Evolutionary conservation across 1,140 invertebrate species (phyloP), one percentile per base, ranked within the genome.

Genomic region (Drosophila santomea): DNA sequence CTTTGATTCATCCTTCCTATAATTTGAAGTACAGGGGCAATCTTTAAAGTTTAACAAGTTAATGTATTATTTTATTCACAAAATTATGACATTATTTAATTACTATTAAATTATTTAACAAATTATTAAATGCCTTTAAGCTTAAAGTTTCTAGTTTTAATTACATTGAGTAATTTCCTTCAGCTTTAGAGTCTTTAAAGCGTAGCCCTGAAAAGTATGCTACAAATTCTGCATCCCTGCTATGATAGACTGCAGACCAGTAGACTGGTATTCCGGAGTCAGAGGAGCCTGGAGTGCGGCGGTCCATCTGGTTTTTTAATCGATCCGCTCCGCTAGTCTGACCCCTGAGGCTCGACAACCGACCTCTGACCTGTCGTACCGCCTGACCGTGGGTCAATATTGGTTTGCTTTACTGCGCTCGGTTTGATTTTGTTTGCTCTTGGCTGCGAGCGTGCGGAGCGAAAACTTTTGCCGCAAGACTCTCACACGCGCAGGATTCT

Each of bases 361-460:
- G 28, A 44, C 50, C 48, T 25, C 48, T 35, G 64, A 56, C 50
- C 38, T 28, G 50, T 48, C 67, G 51, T 0, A 12, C 28, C 48
- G 8, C 28, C 48, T 66, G 67, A 69, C 60, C 60, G 62, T 64
- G 73, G 77, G 69, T 89, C 81, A 89, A 89, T 89, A 89, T 89
- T 89, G 79, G 84, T 64, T 68, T 82, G 63, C 73, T 88, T 89
- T 89, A 63, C 79, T 89, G 60, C 77, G 84, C 84, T 89, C 73
- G 80, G 84, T 84, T 89, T 89, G 84, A 80, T 89, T 88, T 89
- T 83, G 84, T 89, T 89, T 84, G 77, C 61, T 10, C 48, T 58
- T 47, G 72, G 50, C 69, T 60, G 69, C 45, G 57, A 57, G 60
- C 59, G 67, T 67, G 69, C 57, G 52, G 68, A 77, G 71, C 67